Evolutionary conservation across 2,113 vertebrate species (phyloP).

Genomic region (Bambusicola thoracicus): DNA sequence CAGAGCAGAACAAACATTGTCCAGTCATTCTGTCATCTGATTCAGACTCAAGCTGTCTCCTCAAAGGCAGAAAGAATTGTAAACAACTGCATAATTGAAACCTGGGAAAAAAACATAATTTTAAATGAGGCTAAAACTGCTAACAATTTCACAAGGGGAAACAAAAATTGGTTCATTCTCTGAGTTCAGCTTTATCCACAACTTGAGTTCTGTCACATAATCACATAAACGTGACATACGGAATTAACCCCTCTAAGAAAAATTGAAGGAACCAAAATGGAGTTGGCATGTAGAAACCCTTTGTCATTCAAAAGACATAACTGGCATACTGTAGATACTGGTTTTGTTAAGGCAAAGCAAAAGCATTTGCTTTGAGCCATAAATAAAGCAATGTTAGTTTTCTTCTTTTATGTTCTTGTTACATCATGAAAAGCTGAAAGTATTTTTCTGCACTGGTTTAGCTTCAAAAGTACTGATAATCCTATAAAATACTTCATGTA

Average conservation of each 20-base stretch:
- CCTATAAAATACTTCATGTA: not conserved
- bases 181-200: not conserved
- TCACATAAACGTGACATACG: not conserved
- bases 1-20: not conserved
- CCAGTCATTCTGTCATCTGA: not conserved
- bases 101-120: not conserved
- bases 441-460: not conserved
- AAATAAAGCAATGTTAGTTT: not conserved
- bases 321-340: not conserved
- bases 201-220: not conserved
- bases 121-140: not conserved
- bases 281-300: not conserved
- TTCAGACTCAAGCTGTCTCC: not conserved
- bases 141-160: not conserved
- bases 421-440: not conserved
- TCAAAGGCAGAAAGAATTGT: not conserved
- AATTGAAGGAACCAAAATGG: not conserved
- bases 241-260: not conserved
- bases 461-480: not conserved
- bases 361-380: not conserved
- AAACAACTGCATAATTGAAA: slow-evolving; percentile 5
- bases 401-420: not conserved
- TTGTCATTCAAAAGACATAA: not conserved
- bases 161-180: not conserved
- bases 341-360: not conserved